Conservation (phyloP, 2,113 vertebrate species). For the Anhinga anhinga region DNA sequence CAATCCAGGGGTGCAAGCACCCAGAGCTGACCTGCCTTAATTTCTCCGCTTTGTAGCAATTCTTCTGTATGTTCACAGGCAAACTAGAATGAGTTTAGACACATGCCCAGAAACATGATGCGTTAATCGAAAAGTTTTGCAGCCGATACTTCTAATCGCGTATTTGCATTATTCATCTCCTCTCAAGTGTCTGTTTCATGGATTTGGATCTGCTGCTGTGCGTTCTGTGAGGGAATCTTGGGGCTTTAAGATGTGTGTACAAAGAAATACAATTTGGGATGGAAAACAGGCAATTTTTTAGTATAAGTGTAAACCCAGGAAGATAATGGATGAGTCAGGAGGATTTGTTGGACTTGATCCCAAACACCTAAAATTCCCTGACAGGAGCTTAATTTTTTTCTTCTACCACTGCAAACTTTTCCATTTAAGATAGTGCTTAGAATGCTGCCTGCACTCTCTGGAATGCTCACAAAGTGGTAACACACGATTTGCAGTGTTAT, state of each 20-base stretch:
- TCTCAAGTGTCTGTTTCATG: not conserved
- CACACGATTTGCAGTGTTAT: not conserved
- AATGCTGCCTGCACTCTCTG: not conserved
- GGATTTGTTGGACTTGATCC: constrained; percentile 35
- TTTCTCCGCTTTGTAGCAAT: not conserved
- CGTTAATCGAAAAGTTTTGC: not conserved
- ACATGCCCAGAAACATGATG: not conserved
- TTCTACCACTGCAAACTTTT: constrained; percentile 12
- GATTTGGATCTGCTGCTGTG: not conserved
- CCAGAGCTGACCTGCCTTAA: not conserved
- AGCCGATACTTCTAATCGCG: not conserved
- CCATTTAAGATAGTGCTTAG: not conserved
- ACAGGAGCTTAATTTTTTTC: not conserved
- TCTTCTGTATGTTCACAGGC: not conserved
- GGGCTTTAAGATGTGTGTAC: not conserved
- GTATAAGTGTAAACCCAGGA: not conserved
- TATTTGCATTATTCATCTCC: not conserved
- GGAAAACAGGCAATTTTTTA: constrained; percentile 3
- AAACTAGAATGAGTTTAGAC: not conserved
- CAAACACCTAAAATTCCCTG: constrained; percentile 16
- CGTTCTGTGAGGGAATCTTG: not conserved
- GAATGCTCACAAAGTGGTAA: not conserved
- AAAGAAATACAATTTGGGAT: not conserved
- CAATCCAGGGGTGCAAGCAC: not conserved
- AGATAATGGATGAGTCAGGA: constrained; percentile 47